phyloP scores from a whole-genome alignment of 2,797 vertebrate genomes.

The Dendrocincla fuliginosa region DNA sequence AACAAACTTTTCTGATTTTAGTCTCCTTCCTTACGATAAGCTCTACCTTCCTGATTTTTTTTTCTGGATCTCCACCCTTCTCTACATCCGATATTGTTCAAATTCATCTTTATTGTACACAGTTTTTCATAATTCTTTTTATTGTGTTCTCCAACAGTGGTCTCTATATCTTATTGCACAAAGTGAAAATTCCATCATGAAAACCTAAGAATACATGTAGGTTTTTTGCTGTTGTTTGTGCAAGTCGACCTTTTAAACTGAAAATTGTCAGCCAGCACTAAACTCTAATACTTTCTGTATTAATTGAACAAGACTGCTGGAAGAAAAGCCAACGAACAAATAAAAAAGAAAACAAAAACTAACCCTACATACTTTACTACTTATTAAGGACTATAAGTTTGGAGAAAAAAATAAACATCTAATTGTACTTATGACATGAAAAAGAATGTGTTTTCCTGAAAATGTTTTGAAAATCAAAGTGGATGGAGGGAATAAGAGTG shows the following conservation, averaged over 20 bases:
- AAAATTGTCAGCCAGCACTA: background rate
- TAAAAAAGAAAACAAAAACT: background rate
- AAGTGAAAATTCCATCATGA: background rate
- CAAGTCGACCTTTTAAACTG: background rate
- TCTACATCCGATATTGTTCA: background rate
- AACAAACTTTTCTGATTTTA: background rate
- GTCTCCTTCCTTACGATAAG: background rate
- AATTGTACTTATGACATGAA: background rate
- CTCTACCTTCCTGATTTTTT: background rate
- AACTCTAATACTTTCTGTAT: background rate
- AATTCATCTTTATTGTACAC: background rate
- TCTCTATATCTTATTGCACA: background rate
- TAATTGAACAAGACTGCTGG: background rate
- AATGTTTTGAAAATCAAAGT: background rate
- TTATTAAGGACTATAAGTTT: background rate
- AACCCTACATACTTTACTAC: background rate
- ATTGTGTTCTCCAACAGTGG: background rate
- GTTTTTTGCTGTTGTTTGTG: background rate
- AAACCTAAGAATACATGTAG: background rate
- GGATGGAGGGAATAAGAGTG: background rate
- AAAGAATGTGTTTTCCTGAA: background rate
- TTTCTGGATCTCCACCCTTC: background rate
- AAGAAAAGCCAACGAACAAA: background rate
- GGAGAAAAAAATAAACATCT: background rate
- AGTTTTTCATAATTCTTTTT: background rate